Percentiles rank a stretch among this genome's conserved stretches.
Conservation (phyloP, 2,888 invertebrate species). For the Diploptera punctata region DNA sequence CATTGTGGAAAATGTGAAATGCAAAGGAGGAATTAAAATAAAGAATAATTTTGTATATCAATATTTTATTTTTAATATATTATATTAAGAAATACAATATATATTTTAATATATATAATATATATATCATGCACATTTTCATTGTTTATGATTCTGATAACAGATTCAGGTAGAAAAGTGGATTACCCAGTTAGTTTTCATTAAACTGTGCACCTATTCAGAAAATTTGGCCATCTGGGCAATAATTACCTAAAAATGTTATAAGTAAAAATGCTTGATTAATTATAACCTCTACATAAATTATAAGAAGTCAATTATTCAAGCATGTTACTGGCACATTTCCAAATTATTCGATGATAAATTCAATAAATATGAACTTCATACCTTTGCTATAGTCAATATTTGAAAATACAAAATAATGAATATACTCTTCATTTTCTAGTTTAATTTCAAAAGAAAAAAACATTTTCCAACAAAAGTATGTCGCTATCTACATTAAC, state of each 20-base stretch:
- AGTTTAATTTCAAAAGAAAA: too few species aligned
- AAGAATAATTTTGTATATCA: not conserved
- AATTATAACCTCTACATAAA: not conserved
- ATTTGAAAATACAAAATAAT: not conserved
- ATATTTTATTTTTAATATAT: constrained; percentile 33
- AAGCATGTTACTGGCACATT: not conserved
- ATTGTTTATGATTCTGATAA: constrained; percentile 14
- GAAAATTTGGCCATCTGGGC: not conserved
- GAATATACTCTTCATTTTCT: too few species aligned
- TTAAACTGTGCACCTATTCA: not conserved
- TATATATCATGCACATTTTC: constrained; percentile 17
- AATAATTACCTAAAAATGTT: not conserved
- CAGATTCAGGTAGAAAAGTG: constrained; percentile 15
- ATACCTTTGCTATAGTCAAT: not conserved
- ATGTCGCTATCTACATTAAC: too few species aligned
- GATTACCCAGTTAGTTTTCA: not conserved
- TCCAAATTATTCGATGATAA: not conserved
- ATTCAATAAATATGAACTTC: not conserved
- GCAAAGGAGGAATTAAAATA: not conserved
- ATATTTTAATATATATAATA: constrained; percentile 5
- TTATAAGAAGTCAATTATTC: not conserved
- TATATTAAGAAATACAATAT: constrained; percentile 32
- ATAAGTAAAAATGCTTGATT: not conserved
- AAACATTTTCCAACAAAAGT: too few species aligned
- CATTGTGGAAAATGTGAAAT: not conserved